Evolutionary conservation across 2,797 vertebrate species (phyloP), one percentile per base, ranked within the genome.

Genomic region (Sorex maritimensis): DNA sequence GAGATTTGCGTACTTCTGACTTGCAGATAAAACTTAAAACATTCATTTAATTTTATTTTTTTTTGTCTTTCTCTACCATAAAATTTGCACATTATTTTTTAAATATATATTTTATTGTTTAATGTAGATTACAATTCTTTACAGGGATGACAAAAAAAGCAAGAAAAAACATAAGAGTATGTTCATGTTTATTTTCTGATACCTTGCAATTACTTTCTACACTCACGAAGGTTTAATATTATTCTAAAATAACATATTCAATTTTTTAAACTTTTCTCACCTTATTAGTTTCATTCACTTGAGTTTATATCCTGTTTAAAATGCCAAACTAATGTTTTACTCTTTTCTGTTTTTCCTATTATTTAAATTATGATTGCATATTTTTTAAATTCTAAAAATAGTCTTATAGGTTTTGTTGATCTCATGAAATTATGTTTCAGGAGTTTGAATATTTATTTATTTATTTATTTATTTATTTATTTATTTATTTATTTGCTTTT

Each of bases 271-370:
- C 6, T 23, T 24, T 10, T 82, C 63, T 65, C 78, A 4, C 2
- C 19, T 73, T 67, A 73, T 74, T 3, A 73, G 52, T 83, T 63
- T 34, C 78, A 87, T 2, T 10, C 41, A 75, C 71, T 74, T 75
- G 5, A 21, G 71, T 63, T 46, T n/a, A 75, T 86, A 26, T 67
- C 1, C n/a, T 83, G 2, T 52, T 72, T 61, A 92, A 24, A 44
- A 83, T 88, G 5, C 3, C n/a, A 26, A 86, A 71, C 81, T 86
- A 55, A 41, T 49, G 44, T 69, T 92, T 87, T 28, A 90, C 23
- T 74, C 41, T 38, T 83, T 46, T 17, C 5, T 61, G 78, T 28
- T 81, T 72, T 90, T 17, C 41, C 49, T 26, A 24, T 55, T 82
- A 24, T 63, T 79, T 55, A 89, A 86, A 73, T 78, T 68, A 89